Percentiles rank a stretch among this genome's conserved stretches.
These are phyloP conservation scores for Toxotes chatareus DNA, from an alignment of 2,113 vertebrate species.

Conservation along the genomic window DNA sequence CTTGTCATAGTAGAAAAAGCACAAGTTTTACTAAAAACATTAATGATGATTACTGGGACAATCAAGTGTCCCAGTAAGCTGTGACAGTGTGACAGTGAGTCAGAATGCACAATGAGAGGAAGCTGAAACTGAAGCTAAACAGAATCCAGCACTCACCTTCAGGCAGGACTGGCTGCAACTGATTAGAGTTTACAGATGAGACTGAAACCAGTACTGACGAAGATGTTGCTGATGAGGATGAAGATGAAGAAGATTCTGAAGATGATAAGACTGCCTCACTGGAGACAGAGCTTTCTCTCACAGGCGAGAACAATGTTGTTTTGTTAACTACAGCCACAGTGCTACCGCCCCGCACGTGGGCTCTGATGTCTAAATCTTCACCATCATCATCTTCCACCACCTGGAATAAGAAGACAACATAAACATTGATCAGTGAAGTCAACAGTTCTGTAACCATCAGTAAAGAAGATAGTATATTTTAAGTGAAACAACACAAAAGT, in stretches of 20 bases:
- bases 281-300: slow-evolving; percentile 63
- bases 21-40: too few species aligned
- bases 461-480: neutral
- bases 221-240: slow-evolving; percentile 46
- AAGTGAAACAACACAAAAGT: neutral
- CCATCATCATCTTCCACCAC: slow-evolving; percentile 79
- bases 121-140: neutral
- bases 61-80: too few species aligned
- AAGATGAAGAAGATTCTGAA: slow-evolving; percentile 65
- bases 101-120: too few species aligned
- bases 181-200: slow-evolving; percentile 49
- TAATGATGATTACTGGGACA: too few species aligned
- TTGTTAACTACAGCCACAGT: slow-evolving; percentile 69
- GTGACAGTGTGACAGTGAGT: too few species aligned
- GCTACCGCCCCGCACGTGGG: slow-evolving; percentile 61
- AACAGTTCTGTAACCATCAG: neutral
- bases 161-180: slow-evolving; percentile 50
- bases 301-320: slow-evolving; percentile 25
- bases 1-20: too few species aligned
- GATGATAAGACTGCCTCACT: slow-evolving; percentile 43
- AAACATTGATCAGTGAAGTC: neutral
- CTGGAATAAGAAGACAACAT: slow-evolving; percentile 57
- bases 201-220: slow-evolving; percentile 47
- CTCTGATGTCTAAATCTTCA: slow-evolving; percentile 79
- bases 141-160: slow-evolving; percentile 71